phyloP scores from a whole-genome alignment of 2,113 vertebrate species.

The Cyanoliseus patagonus region DNA sequence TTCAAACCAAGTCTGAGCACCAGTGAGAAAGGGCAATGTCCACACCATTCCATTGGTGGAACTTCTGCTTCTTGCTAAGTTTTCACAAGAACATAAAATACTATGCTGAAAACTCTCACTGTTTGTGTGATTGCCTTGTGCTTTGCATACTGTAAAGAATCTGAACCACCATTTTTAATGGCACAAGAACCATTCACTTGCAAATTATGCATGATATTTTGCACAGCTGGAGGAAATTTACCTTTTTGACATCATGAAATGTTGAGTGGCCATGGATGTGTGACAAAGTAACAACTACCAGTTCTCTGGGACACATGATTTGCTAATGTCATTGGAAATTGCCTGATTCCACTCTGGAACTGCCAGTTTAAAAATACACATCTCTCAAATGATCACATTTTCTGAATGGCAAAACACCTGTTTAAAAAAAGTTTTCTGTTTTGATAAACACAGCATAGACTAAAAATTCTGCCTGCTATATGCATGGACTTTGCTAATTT shows the following conservation, averaged over 20 bases:
- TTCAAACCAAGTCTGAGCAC: not conserved
- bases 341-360: not conserved
- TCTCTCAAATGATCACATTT: not conserved
- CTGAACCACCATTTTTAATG: not conserved
- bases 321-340: not conserved
- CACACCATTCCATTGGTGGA: rapidly evolving
- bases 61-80: not conserved
- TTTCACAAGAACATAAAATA: not conserved
- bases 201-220: not conserved
- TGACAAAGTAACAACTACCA: not conserved
- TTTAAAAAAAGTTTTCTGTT: not conserved
- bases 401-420: not conserved
- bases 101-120: not conserved
- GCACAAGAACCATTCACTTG: not conserved
- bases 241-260: not conserved
- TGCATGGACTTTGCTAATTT: rapidly evolving
- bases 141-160: not conserved
- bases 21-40: not conserved
- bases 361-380: not conserved
- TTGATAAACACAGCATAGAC: not conserved
- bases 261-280: not conserved
- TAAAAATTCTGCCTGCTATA: not conserved
- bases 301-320: not conserved
- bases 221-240: not conserved
- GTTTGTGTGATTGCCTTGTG: not conserved